Percentiles rank a stretch among this genome's conserved stretches.
Conservation (phyloP, 1,140 invertebrate genomes). For the Drosophila serrata region DNA sequence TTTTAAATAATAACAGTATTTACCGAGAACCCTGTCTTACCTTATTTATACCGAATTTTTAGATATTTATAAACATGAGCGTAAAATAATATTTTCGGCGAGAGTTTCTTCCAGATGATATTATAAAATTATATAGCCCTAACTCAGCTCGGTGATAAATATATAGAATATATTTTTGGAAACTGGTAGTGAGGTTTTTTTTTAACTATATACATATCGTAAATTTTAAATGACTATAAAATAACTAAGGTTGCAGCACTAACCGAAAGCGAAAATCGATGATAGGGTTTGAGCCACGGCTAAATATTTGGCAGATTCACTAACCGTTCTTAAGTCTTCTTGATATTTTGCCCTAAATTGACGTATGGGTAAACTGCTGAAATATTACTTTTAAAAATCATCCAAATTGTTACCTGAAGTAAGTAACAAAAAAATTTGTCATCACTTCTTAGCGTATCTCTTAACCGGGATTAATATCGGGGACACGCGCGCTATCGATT, state of each 20-base stretch:
- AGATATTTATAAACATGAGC: neutral
- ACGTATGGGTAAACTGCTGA: neutral
- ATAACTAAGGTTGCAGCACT: neutral
- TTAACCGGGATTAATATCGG: neutral
- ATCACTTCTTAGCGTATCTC: neutral
- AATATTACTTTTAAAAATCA: neutral
- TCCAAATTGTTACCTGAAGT: too few relatives aligned
- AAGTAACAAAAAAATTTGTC: neutral
- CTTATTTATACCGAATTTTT: too few relatives aligned
- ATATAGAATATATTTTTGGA: too few relatives aligned
- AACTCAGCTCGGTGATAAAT: too few relatives aligned
- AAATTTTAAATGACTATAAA: neutral
- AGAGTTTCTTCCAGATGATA: neutral
- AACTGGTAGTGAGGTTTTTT: too few relatives aligned
- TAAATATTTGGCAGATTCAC: neutral
- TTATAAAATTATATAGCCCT: too few relatives aligned
- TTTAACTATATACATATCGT: neutral
- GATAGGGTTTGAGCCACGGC: neutral
- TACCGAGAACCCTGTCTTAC: neutral
- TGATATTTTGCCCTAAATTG: neutral
- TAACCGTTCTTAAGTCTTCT: neutral
- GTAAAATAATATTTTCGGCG: neutral
- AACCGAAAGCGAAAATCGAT: neutral
- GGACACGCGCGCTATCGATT: neutral
- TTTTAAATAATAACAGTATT: neutral